Base-by-base conservation (phyloP, 1,140 invertebrate species). In the Kradibia gibbosae region DNA sequence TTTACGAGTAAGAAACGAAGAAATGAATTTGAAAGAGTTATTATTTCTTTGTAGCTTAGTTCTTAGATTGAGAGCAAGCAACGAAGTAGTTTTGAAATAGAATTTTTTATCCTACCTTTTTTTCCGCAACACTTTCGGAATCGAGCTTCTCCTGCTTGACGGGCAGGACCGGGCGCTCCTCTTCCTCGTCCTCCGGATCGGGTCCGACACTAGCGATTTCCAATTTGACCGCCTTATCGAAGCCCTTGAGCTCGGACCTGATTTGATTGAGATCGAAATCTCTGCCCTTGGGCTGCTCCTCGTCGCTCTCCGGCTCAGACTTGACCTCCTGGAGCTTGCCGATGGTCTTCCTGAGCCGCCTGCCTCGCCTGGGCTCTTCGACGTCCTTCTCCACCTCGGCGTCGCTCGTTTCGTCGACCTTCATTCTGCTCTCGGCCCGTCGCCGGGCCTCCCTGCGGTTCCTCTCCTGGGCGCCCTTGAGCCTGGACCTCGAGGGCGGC, bases 211-310 rank as follows among this genome's bases (percentile, higher is more conserved):
- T 81, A 17, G 90, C 80, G 22, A 89, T 81, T 55, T 92, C 87
- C 65, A 92, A 78, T 86, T 93, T 93, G 0, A 94, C 90, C 10
- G 93, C 92, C 86, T 94, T 94, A 74, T 93, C 93, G 42, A 96
- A 94, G 31, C 96, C 96, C 89, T 97, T 97, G 0, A 97, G 87
- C 88, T 97, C 96, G 0, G 95, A 96, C 83, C 96, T 91, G 80
- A 97, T 96, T 91, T 96, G 95, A 90, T 95, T 96, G 1, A 97
- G 91, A 91, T 97, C 96, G 85, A 96, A 96, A 87, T 96, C 95
- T 7, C 95, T 91, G 22, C 94, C 94, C 83, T 94, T 94, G 0
- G 93, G 91, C 73, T 90, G 88, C 15, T 90, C 90, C 13, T 91
- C 88, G 15, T 89, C 89, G 17, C 90, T 91, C 22, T 90, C 91